These are phyloP conservation scores for Dromius quadrimaculatus DNA, from an alignment of 2,888 invertebrate species.

Conservation along the genomic window DNA sequence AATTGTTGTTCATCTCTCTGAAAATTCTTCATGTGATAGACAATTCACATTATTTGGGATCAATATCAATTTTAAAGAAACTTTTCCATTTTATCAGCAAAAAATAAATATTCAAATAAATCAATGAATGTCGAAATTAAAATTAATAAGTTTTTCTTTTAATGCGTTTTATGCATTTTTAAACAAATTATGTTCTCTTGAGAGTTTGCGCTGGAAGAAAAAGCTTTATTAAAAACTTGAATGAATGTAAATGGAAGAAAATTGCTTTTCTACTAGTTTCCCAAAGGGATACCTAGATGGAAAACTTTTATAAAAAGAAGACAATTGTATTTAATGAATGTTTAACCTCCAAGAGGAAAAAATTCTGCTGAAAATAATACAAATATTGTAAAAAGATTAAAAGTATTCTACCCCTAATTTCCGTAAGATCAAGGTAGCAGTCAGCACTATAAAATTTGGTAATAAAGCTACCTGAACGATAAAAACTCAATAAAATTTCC, in stretches of 20 bases:
- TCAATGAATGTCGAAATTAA: background rate
- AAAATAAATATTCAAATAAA: background rate
- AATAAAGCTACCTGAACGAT: background rate
- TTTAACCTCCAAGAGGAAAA: background rate
- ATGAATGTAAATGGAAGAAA: slow-evolving; percentile 1
- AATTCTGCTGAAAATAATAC: background rate
- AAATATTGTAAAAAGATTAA: background rate
- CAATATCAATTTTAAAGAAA: slow-evolving; percentile 4
- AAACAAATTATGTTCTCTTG: background rate
- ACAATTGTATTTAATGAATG: slow-evolving; percentile 3
- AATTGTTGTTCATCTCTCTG: slow-evolving; percentile 25
- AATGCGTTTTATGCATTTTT: background rate
- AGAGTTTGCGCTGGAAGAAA: background rate
- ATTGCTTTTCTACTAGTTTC: slow-evolving; percentile 9
- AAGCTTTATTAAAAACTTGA: background rate
- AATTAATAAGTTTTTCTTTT: background rate
- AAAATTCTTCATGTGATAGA: slow-evolving; percentile 1
- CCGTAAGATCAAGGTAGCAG: background rate
- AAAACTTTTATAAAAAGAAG: background rate
- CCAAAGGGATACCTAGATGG: background rate
- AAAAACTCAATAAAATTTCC: too few relatives aligned
- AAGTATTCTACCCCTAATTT: background rate
- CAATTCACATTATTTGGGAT: background rate
- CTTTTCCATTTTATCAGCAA: slow-evolving; percentile 4
- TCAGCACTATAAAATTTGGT: background rate